Conservation (phyloP, 2,797 vertebrate species). For the Austrolebias charrua region DNA sequence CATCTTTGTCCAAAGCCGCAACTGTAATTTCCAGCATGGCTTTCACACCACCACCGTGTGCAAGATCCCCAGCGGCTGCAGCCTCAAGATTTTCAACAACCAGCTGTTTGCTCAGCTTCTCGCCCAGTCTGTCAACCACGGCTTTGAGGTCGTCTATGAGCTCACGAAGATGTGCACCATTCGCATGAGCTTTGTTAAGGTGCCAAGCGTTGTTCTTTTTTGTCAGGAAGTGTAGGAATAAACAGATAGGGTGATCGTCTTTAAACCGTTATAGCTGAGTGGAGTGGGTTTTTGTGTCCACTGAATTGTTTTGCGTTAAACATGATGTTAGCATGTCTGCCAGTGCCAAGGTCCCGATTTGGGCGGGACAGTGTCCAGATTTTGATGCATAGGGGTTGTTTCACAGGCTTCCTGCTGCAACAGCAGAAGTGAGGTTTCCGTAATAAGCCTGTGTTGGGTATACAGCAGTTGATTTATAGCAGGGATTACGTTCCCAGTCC, state of each 20-base stretch:
- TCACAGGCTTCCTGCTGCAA: too few species aligned
- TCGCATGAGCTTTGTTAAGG: slow-evolving; percentile 99
- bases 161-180: slow-evolving; percentile 99
- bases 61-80: slow-evolving; percentile 98
- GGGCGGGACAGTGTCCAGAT: too few species aligned
- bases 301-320: too few species aligned
- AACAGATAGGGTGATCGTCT: not conserved
- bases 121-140: slow-evolving; percentile 95
- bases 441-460: too few species aligned
- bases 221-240: not conserved
- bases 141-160: slow-evolving; percentile 97
- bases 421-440: too few species aligned
- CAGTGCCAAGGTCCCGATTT: too few species aligned
- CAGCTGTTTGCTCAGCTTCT: slow-evolving; percentile 97
- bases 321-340: too few species aligned
- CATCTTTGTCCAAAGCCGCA: slow-evolving; percentile 98
- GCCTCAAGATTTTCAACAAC: slow-evolving; percentile 99
- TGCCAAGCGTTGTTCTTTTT: slow-evolving; percentile 47
- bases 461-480: too few species aligned
- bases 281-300: too few species aligned
- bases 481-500: too few species aligned
- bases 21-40: slow-evolving; percentile 98
- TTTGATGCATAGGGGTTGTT: too few species aligned
- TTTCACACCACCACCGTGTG: slow-evolving; percentile 97
- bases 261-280: too few species aligned